Percentiles rank a stretch among this genome's conserved stretches.
Conservation (phyloP, 2,113 vertebrate species). For the Tamias sibiricus region DNA sequence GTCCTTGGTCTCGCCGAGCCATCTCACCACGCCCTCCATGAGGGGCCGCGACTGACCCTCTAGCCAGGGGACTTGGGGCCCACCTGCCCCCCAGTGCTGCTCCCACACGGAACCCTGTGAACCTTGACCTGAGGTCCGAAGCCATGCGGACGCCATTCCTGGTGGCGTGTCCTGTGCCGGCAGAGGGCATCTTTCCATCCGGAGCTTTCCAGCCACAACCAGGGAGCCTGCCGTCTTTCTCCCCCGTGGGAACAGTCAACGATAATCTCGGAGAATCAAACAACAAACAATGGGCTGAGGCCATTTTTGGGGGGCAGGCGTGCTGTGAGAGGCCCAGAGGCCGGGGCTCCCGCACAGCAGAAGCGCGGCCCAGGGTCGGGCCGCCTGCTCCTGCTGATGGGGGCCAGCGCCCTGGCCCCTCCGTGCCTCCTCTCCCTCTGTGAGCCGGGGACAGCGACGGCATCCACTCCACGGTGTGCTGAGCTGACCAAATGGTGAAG, state of each 20-base stretch:
- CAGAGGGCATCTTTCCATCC: neutral
- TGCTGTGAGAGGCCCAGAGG: neutral
- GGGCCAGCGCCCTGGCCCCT: rapidly evolving
- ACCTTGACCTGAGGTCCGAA: neutral
- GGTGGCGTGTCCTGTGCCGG: neutral
- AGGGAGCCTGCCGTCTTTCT: neutral
- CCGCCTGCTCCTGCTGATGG: no score
- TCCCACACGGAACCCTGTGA: neutral
- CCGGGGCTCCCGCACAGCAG: neutral
- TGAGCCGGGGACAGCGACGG: neutral
- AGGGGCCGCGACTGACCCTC: neutral
- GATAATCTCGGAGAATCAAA: neutral
- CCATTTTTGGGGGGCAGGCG: neutral
- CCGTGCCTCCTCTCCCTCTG: neutral
- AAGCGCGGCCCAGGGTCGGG: no score
- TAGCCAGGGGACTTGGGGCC: neutral
- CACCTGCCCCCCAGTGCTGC: neutral
- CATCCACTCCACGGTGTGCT: neutral
- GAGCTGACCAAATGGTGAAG: no score
- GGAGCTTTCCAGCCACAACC: neutral
- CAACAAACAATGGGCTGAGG: neutral
- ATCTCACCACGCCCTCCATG: neutral
- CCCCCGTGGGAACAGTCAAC: neutral
- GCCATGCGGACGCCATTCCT: neutral
- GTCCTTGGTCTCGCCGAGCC: neutral